These are phyloP conservation scores for Papilio xuthus DNA, from an alignment of 1,140 invertebrate species.

Conservation along the genomic window DNA sequence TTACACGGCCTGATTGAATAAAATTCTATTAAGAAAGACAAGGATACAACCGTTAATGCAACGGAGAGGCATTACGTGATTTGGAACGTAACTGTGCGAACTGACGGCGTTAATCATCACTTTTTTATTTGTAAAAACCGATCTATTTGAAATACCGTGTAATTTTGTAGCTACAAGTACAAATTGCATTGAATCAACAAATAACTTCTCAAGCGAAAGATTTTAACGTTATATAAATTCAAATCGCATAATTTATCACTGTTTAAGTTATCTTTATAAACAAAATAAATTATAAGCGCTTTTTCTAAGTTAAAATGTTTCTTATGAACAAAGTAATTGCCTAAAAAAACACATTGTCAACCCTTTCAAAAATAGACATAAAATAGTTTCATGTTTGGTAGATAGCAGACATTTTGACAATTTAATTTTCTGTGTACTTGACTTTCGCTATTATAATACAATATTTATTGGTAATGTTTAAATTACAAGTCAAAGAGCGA, in stretches of 20 bases:
- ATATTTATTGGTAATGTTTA: too few relatives aligned
- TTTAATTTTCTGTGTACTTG: not conserved
- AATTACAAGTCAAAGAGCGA: too few relatives aligned
- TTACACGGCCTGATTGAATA: slow-evolving; percentile 35
- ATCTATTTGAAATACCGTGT: not conserved
- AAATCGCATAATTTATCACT: too few relatives aligned
- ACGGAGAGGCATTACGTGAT: slow-evolving; percentile 43
- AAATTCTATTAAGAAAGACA: slow-evolving; percentile 34
- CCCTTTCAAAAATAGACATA: too few relatives aligned
- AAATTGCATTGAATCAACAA: not conserved
- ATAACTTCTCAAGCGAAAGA: not conserved
- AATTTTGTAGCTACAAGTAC: slow-evolving; percentile 12
- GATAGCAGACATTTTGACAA: too few relatives aligned
- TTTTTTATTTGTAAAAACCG: slow-evolving; percentile 13
- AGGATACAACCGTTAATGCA: slow-evolving; percentile 47
- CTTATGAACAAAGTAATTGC: too few relatives aligned
- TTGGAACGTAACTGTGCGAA: slow-evolving; percentile 44
- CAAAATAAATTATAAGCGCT: too few relatives aligned
- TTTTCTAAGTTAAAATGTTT: too few relatives aligned
- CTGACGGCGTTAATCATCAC: slow-evolving; percentile 14
- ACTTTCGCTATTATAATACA: too few relatives aligned
- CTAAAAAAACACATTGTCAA: too few relatives aligned
- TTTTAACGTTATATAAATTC: not conserved
- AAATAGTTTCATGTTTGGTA: too few relatives aligned
- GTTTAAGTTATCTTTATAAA: too few relatives aligned